These are phyloP conservation scores for Chromoteleia sp. DNA, from an alignment of 2,888 invertebrate species.

Conservation along the genomic window DNA sequence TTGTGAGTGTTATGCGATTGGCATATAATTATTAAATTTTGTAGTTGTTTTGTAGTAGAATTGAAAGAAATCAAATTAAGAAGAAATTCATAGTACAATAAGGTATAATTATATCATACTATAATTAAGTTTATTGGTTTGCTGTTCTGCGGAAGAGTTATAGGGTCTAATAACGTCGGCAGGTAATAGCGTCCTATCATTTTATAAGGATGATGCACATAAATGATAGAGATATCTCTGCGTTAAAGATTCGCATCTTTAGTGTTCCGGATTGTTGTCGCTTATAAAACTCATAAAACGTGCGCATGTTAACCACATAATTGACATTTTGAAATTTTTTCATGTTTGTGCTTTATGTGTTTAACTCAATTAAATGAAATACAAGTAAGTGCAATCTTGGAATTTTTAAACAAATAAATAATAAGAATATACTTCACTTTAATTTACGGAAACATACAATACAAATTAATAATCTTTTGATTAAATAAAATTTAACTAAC, in stretches of 20 bases:
- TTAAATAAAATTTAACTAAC: no score
- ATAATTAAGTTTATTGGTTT: conserved; percentile 27
- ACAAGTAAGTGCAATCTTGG: not conserved
- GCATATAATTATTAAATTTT: no score
- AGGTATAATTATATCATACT: conserved; percentile 23
- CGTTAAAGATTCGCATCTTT: conserved; percentile 35
- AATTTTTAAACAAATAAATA: no score
- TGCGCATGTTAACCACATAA: conserved; percentile 9
- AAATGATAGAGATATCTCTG: conserved; percentile 24
- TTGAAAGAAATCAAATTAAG: no score
- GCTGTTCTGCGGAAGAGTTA: conserved; percentile 12
- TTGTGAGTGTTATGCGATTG: no score
- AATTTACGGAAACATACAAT: no score
- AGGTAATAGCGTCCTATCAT: conserved; percentile 4
- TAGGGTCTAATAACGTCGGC: conserved; percentile 15
- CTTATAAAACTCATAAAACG: conserved; percentile 15
- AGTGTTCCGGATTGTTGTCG: conserved; percentile 30
- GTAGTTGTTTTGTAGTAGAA: no score
- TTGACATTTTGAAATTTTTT: conserved; percentile 2
- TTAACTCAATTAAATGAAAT: not conserved
- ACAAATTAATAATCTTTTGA: no score
- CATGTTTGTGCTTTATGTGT: not conserved
- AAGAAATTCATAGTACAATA: no score
- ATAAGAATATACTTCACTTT: no score
- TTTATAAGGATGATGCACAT: conserved; percentile 30